Evolutionary conservation across 2,797 vertebrate genomes (phyloP).

Genomic region (Champsocephalus esox): DNA sequence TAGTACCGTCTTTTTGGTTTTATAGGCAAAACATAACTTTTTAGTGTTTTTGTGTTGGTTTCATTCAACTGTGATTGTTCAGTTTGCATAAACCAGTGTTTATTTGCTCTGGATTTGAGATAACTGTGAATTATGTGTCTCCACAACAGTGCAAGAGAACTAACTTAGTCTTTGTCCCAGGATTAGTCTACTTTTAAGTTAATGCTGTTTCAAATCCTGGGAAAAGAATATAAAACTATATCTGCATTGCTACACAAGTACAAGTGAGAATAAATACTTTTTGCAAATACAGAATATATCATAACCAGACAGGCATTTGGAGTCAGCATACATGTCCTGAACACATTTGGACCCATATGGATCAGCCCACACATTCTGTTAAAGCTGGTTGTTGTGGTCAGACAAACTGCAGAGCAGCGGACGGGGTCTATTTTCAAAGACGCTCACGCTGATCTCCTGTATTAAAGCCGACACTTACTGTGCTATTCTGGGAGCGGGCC

Average conservation of each 20-base stretch:
- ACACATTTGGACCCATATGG: slow-evolving; percentile 50
- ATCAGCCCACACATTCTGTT: slow-evolving; percentile 45
- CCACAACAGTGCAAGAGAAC: no score
- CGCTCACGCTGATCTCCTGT: slow-evolving; percentile 58
- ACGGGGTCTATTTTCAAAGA: slow-evolving; percentile 63
- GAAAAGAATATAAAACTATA: no score
- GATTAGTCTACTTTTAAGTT: not conserved
- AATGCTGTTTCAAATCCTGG: not conserved
- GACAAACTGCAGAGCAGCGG: slow-evolving; percentile 36
- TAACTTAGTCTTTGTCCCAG: not conserved
- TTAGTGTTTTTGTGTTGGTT: no score
- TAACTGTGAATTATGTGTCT: not conserved
- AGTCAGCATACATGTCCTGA: slow-evolving; percentile 31
- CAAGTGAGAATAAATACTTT: not conserved
- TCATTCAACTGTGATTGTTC: no score
- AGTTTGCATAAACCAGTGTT: not conserved
- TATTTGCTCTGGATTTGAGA: not conserved
- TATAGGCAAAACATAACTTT: not conserved
- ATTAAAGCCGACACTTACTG: slow-evolving; percentile 68
- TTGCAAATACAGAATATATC: slow-evolving; percentile 4
- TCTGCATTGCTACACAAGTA: not conserved
- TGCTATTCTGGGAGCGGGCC: slow-evolving; percentile 66
- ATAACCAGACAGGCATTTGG: slow-evolving; percentile 35
- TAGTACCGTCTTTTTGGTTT: not conserved
- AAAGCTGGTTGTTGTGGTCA: slow-evolving; percentile 61